These are phyloP conservation scores for Metridium senile DNA, from an alignment of 92 coral and sea anemone genomes.

Conservation along the genomic window DNA sequence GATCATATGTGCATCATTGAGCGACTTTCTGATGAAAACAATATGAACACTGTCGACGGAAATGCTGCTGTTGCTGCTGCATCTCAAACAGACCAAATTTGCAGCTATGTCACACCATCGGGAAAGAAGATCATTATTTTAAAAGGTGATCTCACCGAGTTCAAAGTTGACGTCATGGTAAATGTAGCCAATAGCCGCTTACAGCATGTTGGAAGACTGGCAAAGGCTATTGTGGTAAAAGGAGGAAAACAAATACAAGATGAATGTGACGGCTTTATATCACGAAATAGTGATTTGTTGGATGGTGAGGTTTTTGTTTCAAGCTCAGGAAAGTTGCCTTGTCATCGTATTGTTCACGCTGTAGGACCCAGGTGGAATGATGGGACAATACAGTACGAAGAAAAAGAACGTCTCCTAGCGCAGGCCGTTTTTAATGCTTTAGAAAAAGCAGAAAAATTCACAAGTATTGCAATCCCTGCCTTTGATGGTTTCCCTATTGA, in stretches of 20 bases:
- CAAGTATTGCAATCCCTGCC: constrained; percentile 74
- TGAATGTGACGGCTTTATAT: constrained; percentile 48
- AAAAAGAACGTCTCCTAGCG: constrained; percentile 32
- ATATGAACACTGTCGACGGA: neutral
- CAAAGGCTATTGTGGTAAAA: constrained; percentile 56
- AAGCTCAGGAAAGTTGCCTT: constrained; percentile 67
- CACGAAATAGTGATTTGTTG: constrained; percentile 26
- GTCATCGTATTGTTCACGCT: constrained; percentile 59
- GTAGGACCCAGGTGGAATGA: constrained; percentile 63
- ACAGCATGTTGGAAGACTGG: constrained; percentile 70
- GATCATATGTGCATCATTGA: constrained; percentile 45
- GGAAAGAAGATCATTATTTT: constrained; percentile 46
- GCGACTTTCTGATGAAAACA: neutral
- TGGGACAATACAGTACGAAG: constrained; percentile 1
- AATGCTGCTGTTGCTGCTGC: neutral
- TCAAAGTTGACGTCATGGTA: constrained; percentile 69
- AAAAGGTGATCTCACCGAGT: constrained; percentile 70
- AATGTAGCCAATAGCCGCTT: constrained; percentile 61
- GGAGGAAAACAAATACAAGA: constrained; percentile 69
- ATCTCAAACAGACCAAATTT: neutral
- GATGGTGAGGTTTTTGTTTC: constrained; percentile 64
- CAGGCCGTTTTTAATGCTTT: constrained; percentile 44
- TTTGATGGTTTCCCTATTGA: constrained; percentile 60
- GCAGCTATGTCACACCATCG: constrained; percentile 27
- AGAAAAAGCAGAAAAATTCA: constrained; percentile 32